Base-by-base conservation (phyloP, 2,113 vertebrate species). In the Menura novaehollandiae region DNA sequence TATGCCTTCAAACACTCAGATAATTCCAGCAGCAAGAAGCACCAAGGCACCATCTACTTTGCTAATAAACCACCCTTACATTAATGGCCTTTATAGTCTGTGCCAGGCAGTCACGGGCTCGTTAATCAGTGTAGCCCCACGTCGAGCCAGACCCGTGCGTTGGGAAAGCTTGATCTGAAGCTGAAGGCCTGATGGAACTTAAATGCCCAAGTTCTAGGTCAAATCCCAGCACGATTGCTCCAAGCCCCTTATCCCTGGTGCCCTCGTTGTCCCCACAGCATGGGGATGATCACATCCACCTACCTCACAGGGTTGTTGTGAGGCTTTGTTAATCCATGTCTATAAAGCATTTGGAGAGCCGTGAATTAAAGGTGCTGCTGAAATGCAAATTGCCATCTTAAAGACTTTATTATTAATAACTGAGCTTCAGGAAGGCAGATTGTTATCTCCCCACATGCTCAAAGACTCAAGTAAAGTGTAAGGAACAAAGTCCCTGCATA, bases 321-420 rank as follows among this genome's bases (percentile, higher is more conserved):
- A 93, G 92, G 88, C 80, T 47, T 12, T 9, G 23, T 86, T 86
- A 80, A 86, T 46, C 71, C 13, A 5, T 19, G 59, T n/a, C 79
- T 92, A 75, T 35, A 94, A 55, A 88, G 68, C 22, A 2, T 46
- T 55, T 64, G 76, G 88, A 96, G 56, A 94, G 52, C 44, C 6
- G 1, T 3, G 60, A 84, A 95, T 93, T 95, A 96, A 96, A 97
- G 66, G 49, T 91, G 96, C 86, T 94, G 93, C 85, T 96, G 95
- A 95, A 93, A 92, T 64, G 73, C 85, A 92, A 92, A 78, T 5
- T 56, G 62, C 44, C 11, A 15, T 33, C 58, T 72, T 28, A 49
- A 77, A 49, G 33, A 27, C 13, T 76, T 83, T 8, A 30, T 92
- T 55, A 47, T 44, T 24, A 88, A 37, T 8, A 86, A n/a, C 1